Base-by-base conservation (phyloP, 2,113 vertebrate genomes). In the Dascyllus trimaculatus region DNA sequence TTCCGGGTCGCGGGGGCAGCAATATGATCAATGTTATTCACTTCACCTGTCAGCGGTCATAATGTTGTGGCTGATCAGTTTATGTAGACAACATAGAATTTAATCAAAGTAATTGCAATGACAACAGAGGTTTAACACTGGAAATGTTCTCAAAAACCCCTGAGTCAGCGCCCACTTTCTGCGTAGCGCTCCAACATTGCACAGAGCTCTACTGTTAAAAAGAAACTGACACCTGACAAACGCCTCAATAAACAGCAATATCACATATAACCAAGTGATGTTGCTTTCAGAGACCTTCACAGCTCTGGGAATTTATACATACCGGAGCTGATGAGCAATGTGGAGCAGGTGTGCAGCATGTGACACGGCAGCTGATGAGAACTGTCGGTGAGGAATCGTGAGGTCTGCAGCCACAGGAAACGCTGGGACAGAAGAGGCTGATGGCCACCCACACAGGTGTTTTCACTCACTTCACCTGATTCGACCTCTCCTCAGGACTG, bases 261-360 rank as follows among this genome's bases (percentile, higher is more conserved):
- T 19, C 22, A 57, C 11, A 25, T 1, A 54, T 24, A 60, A 40
- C 17, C 24, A 43, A 43, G 29, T 17, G 22, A 2, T 1, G 43
- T 8, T 54, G 2, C 57, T 38, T 76, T 40, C 9, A 21, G n/a
- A 61, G 0, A 14, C 0, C 8, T 7, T 26, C 24, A 32, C 53
- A 48, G 22, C 18, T 61, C 11, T 15, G 76, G 66, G 67, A 58
- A 5, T 10, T 13, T 59, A 26, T 29, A 60, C 48, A 17, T 35
- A 11, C 59, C 24, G 56, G 21, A 26, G 45, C n/a, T 29, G 63
- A 64, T 77, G 81, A 80, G 17, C 51, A 68, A 82, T 48, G 49
- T 32, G 60, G 38, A 66, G 68, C 88, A 82, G 80, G 80, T 85
- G 82, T 72, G 52, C 79, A 29, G 71, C 52, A 78, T 71, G 66